phyloP scores from a whole-genome alignment of 1,140 invertebrate species.

The Tetramorium parvispinum region DNA sequence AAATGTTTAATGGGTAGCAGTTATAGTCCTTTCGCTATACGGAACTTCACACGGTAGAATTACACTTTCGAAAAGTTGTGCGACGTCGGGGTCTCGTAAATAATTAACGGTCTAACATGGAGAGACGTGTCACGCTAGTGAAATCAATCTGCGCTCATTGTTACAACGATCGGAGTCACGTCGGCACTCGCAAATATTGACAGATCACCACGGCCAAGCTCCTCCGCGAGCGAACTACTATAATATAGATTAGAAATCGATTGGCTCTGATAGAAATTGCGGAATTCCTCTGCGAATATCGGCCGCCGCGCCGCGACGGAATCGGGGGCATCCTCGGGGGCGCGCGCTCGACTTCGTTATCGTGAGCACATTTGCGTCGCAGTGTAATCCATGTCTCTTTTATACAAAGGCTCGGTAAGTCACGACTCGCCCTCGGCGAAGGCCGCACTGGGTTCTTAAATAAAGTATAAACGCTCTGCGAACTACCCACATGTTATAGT shows the following conservation, averaged over 20 bases:
- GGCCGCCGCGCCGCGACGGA: neutral
- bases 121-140: neutral
- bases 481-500: slow-evolving; percentile 42
- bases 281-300: neutral
- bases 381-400: slow-evolving; percentile 37
- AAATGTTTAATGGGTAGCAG: neutral
- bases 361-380: neutral
- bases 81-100: slow-evolving; percentile 8
- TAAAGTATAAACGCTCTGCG: slow-evolving; percentile 66
- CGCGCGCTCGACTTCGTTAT: slow-evolving; percentile 15
- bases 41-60: neutral
- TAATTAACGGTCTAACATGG: slow-evolving; percentile 13
- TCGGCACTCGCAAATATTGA: slow-evolving; percentile 30
- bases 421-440: neutral
- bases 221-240: neutral
- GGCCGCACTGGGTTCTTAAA: slow-evolving; percentile 64
- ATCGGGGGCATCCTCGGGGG: too few relatives aligned
- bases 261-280: slow-evolving; percentile 16
- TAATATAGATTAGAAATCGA: slow-evolving; percentile 55
- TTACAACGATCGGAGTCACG: neutral
- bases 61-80: neutral
- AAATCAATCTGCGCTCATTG: slow-evolving; percentile 37
- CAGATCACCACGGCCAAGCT: slow-evolving; percentile 4
- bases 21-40: neutral
- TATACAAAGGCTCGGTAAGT: slow-evolving; percentile 16